These are phyloP conservation scores for Troides aeacus DNA, from an alignment of 2,888 invertebrate species.

Conservation along the genomic window DNA sequence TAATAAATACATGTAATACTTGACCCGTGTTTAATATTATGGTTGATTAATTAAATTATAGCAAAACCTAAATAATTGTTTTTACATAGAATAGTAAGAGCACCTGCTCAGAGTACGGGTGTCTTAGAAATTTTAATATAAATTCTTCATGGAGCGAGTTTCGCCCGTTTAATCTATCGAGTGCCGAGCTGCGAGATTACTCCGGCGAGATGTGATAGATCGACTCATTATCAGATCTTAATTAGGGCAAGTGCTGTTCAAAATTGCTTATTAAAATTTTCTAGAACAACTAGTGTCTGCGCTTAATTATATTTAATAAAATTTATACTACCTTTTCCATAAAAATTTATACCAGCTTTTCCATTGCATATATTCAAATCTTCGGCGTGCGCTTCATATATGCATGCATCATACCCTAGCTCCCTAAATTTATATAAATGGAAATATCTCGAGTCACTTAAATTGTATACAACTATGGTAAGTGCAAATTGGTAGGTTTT, in stretches of 20 bases:
- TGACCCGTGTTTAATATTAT: background rate
- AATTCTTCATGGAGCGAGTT: constrained; percentile 31
- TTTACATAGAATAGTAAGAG: background rate
- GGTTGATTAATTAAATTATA: background rate
- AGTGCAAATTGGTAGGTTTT: no score
- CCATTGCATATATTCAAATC: no score
- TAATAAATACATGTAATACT: background rate
- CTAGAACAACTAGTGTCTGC: no score
- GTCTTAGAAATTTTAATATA: constrained; percentile 43
- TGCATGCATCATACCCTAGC: no score
- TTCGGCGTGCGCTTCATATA: no score
- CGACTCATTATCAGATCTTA: constrained; percentile 41
- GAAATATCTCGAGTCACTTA: no score
- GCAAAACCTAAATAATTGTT: background rate
- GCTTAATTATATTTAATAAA: no score
- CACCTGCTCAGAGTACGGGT: constrained; percentile 36
- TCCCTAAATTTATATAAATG: no score
- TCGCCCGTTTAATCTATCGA: constrained; percentile 49
- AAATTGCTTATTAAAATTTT: background rate
- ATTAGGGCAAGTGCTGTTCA: constrained; percentile 34
- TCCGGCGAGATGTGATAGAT: constrained; percentile 40
- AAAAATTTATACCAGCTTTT: no score
- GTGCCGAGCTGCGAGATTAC: constrained; percentile 35
- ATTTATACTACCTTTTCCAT: no score
- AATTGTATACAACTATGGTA: no score